Evolutionary conservation across 1,140 invertebrate genomes (phyloP), one percentile per base, ranked within the genome.

Genomic region (Ceratina calcarata): DNA sequence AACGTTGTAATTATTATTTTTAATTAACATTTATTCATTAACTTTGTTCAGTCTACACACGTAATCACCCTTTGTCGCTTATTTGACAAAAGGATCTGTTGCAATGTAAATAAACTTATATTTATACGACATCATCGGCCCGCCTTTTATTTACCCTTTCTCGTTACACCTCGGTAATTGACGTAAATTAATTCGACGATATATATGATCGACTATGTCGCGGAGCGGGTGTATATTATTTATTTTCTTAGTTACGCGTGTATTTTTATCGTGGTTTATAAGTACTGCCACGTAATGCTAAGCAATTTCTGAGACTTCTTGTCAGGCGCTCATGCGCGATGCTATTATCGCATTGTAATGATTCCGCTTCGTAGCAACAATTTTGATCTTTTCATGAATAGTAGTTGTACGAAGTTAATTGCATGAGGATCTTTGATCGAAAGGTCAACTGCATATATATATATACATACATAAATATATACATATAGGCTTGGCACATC

Each of bases 31-130:
- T 89, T 88, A 88, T 87, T 87, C 69, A 87, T 87, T 88, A 90
- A 86, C 80, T 90, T 86, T 37, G 84, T 90, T 89, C 87, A 91
- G 77, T 88, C 85, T 88, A 91, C 85, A 91, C 86, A 83, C 82
- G 85, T 89, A 89, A 89, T 87, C 82, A 86, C 81, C 37, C 86
- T 90, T 89, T 84, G 89, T 88, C 87, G 79, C 75, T 87, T 86
- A 89, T 85, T 87, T 86, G 84, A 86, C 87, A 87, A 88, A 86
- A 88, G 89, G 76, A 91, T 90, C 87, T 91, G 91, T 93, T 93
- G 90, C 89, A 92, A 91, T 93, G 91, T 93, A 93, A 93, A 93
- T 93, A 93, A 93, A 93, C 92, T 90, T 93, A 93, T 92, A 93
- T 92, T 92, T 92, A 92, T 93, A 93, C 86, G 86, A 92, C 60